Conservation (phyloP, 1,140 invertebrate genomes). For the Copidosoma floridanum region DNA sequence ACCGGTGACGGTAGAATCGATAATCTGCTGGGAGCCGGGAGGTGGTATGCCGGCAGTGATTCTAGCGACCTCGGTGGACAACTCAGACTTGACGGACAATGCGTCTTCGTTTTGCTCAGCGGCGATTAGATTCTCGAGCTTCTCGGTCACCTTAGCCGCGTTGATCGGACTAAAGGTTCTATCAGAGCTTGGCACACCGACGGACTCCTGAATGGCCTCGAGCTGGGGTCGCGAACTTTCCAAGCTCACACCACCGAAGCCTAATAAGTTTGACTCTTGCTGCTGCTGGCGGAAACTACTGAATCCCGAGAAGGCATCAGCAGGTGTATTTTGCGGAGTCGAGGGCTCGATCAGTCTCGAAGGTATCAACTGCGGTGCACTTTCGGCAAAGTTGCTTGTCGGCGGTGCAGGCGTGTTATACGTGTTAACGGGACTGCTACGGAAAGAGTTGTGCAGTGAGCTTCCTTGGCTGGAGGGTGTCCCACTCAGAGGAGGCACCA, state of each 20-base stretch:
- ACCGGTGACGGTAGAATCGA: background rate
- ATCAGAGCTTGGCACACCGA: background rate
- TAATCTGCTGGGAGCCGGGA: background rate
- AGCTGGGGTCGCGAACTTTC: background rate
- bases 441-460: constrained; percentile 36
- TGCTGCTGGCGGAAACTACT: constrained; percentile 14
- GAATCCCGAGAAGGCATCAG: constrained; percentile 40
- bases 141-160: constrained; percentile 46
- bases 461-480: constrained; percentile 31
- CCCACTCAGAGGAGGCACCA: constrained; percentile 20
- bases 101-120: constrained; percentile 36
- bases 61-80: constrained; percentile 17
- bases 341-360: constrained; percentile 36
- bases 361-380: constrained; percentile 39
- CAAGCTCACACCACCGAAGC: background rate
- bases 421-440: constrained; percentile 35
- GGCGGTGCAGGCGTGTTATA: background rate
- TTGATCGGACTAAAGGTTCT: constrained; percentile 43
- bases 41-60: constrained; percentile 20
- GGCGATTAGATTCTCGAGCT: constrained; percentile 47
- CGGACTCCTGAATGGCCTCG: constrained; percentile 5
- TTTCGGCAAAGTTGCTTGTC: constrained; percentile 8
- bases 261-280: background rate
- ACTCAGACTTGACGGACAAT: constrained; percentile 13
- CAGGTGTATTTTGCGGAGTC: constrained; percentile 51